Evolutionary conservation across 2,797 vertebrate genomes (phyloP).

Genomic region (Myotis pilosus): DNA sequence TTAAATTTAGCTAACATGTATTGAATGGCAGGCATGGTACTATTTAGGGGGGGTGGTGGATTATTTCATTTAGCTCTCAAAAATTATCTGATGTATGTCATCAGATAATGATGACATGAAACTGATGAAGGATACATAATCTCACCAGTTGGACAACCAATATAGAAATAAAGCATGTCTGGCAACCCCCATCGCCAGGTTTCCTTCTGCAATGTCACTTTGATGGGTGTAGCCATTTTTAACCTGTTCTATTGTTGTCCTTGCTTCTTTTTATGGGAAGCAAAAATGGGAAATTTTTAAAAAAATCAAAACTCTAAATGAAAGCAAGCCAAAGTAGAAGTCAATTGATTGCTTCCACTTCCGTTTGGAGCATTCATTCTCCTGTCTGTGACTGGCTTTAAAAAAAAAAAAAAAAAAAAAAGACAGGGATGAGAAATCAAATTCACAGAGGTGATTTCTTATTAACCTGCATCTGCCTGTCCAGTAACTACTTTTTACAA

Average conservation of each 20-base stretch:
- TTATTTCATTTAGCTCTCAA: not conserved
- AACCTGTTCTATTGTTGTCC: not conserved
- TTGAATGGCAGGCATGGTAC: not conserved
- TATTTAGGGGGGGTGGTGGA: not conserved
- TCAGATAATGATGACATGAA: not conserved
- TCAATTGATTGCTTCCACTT: not conserved
- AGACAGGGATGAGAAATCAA: not conserved
- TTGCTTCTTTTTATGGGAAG: not conserved
- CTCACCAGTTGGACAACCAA: not conserved
- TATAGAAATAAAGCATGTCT: not conserved
- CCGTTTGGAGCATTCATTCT: not conserved
- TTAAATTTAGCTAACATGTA: not conserved
- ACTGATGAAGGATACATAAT: not conserved
- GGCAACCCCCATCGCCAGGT: accelerated
- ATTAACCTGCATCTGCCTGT: not conserved
- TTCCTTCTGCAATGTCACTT: not conserved
- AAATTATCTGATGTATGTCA: not conserved
- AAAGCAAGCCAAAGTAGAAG: not conserved
- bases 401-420: not conserved
- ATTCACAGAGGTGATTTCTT: constrained; percentile 20
- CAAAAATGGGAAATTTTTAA: not conserved
- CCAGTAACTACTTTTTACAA: not conserved
- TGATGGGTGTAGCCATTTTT: not conserved
- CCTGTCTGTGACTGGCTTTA: not conserved
- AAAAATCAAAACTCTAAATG: no score